Base-by-base conservation (phyloP, 2,888 invertebrate species). In the Dione vanillae region DNA sequence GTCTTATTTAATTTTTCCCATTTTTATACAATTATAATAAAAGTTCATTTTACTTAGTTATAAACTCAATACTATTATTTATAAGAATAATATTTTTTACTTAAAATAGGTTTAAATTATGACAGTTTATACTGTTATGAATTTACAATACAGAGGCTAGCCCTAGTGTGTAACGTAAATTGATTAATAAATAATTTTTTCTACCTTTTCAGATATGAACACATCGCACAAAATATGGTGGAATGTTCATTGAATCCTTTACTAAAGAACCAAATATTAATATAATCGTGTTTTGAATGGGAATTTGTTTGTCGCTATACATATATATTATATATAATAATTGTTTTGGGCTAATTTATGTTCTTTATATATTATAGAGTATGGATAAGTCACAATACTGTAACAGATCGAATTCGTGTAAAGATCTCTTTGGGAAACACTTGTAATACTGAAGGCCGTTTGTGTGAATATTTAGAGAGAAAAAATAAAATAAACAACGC, bases 211-310 rank as follows among this genome's bases (percentile, higher is more conserved):
- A 88, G 87, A 85, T 80, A 78, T 83, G 80, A 82, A 79, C 74
- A 79, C 86, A 82, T 85, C 85, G 85, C 89, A 87, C 87, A 83
- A 85, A 84, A 83, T 80, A 82, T 66, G 51, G 72, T 70, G 72
- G 68, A 59, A 52, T 64, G 65, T 74, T 69, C 69, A 67, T 72
- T 69, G 67, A 71, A 64, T 69, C 66, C 66, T 54, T 62, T 80
- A 83, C 84, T 88, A 88, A 90, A 88, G 90, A 91, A 93, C 93
- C 92, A 92, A 93, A 93, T 92, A 89, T 86, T 88, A 86, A 82
- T 89, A 87, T 77, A 74, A 77, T 88, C 84, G 79, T 85, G 86
- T 91, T 91, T 91, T 88, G 83, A 83, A 85, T 84, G 88, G 82
- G 82, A 78, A 78, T 76, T 77, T 82, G 75, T 74, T 70, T 73